Conservation (phyloP, 2,113 vertebrate species). For the Bolborhynchus lineola region DNA sequence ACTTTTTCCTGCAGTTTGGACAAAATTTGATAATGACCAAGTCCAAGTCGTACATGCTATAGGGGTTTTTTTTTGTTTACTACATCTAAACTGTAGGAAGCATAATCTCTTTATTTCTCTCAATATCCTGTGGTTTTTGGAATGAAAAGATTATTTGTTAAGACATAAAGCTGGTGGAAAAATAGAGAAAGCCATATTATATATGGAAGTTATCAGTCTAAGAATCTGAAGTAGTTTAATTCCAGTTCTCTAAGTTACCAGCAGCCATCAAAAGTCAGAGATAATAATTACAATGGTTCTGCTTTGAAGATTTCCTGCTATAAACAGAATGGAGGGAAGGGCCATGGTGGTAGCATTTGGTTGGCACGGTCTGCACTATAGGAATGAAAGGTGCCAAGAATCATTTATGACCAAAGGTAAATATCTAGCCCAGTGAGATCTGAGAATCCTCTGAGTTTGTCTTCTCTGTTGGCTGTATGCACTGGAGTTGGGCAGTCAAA, state of each 20-base stretch:
- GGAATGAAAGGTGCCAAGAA: background rate
- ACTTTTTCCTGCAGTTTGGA: background rate
- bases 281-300: background rate
- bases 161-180: background rate
- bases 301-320: background rate
- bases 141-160: background rate
- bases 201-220: background rate
- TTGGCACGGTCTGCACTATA: background rate
- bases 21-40: background rate
- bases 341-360: background rate
- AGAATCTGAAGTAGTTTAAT: background rate
- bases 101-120: background rate
- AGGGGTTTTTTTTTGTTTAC: background rate
- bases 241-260: background rate
- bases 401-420: background rate
- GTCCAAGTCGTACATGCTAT: background rate
- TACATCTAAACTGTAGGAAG: background rate
- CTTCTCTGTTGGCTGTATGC: background rate
- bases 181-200: background rate
- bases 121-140: accelerated
- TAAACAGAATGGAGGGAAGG: background rate
- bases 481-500: background rate
- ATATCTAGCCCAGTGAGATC: background rate
- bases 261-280: background rate
- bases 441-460: background rate